Evolutionary conservation across 2,113 vertebrate genomes (phyloP), one percentile per base, ranked within the genome.

Genomic region (Anthoscopus minutus): DNA sequence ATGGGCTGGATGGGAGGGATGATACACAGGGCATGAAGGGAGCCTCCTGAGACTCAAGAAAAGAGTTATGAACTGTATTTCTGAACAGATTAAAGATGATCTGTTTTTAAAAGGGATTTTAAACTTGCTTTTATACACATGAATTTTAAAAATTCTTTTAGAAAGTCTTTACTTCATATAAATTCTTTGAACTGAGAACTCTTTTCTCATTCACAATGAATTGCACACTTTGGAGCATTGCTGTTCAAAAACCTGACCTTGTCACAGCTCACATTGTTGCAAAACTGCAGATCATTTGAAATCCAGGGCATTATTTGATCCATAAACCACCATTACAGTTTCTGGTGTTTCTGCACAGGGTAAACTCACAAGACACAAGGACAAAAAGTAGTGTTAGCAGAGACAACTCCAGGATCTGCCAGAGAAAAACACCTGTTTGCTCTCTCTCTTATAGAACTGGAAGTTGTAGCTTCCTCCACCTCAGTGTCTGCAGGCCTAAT

Each of bases 11-110:
- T 35, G 18, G 37, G 31, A 81, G 16, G 16, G 66, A 61, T 81
- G 27, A 77, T 33, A 74, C 6, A 88, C 10, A 35, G 0, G 2
- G 45, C 0, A 0, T 14, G 21, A 81, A 56, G n/a, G n/a, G 10
- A 82, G 14, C 27, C n/a, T 42, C 23, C 44, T 54, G 50, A 82
- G 58, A 58, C 44, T 56, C 21, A 56, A 88, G 56, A n/a, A 28
- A n/a, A 50, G 13, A 88, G 19, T 11, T 80, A 71, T 23, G 20
- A 86, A 38, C 27, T 30, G 6, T 27, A 53, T 51, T 86, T 92
- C 58, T 77, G 31, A 77, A 60, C 11, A 80, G n/a, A 77, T 53
- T 40, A 86, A 80, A 60, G 42, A 40, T 37, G 15, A 61, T 18
- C 4, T 6, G 6, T 51, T 83, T 90, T 70, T 24, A 80, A 65